Evolutionary conservation across 2,113 vertebrate genomes (phyloP).

Genomic region (Mus musculus): DNA sequence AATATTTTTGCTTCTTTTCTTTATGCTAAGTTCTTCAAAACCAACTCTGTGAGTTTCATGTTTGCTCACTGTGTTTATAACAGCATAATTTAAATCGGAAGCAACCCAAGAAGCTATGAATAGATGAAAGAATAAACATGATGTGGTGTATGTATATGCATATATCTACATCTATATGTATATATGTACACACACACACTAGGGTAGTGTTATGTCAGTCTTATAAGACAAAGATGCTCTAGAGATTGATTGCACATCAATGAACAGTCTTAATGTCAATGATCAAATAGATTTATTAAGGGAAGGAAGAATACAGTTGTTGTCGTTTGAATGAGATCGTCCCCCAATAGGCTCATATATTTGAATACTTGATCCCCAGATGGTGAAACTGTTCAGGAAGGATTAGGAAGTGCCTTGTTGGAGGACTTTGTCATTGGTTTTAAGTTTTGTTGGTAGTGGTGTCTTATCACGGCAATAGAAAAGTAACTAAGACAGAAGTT

Average conservation of each 20-base stretch:
- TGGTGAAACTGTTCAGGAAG: neutral
- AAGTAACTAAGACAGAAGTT: neutral
- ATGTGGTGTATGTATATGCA: neutral
- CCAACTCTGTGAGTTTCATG: neutral
- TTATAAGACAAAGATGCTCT: neutral
- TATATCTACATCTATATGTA: too few species aligned
- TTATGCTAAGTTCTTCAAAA: neutral
- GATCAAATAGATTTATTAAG: neutral
- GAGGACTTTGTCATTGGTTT: neutral
- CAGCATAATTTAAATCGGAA: neutral
- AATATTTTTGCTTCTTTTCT: constrained; percentile 9
- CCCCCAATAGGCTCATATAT: neutral
- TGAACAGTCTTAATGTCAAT: neutral
- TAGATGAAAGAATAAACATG: neutral
- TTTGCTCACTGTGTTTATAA: neutral
- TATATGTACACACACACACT: too few species aligned
- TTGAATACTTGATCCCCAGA: neutral
- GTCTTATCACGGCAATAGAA: neutral
- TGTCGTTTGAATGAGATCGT: neutral
- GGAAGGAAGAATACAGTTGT: neutral
- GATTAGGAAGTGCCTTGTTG: neutral
- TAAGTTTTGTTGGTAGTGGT: neutral
- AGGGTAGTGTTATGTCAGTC: neutral
- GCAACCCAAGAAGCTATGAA: neutral
- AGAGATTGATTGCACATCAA: neutral